Conservation (phyloP, 2,113 vertebrate species). For the Centrocercus urophasianus region DNA sequence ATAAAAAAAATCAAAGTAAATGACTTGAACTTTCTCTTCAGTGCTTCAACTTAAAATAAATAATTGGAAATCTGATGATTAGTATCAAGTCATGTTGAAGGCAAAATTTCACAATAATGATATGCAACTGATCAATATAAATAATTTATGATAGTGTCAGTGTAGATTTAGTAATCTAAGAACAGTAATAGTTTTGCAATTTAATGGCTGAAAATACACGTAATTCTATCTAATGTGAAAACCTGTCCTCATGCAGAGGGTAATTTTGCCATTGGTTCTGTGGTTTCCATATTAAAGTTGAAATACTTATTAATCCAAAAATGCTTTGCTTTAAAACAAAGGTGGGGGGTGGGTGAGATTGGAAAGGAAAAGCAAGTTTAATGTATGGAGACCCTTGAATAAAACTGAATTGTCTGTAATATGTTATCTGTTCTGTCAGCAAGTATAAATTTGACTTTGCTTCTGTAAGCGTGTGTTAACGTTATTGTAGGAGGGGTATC, state of each 20-base stretch:
- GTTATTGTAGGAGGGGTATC: neutral
- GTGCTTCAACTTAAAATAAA: constrained; percentile 5
- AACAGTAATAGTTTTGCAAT: neutral
- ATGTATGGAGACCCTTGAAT: neutral
- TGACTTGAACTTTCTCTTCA: neutral
- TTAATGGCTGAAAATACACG: neutral
- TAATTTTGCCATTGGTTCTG: neutral
- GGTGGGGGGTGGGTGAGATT: neutral
- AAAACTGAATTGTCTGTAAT: constrained; percentile 26
- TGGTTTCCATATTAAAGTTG: constrained; percentile 43
- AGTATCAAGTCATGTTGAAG: neutral
- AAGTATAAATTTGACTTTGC: constrained; percentile 33
- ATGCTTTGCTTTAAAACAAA: constrained; percentile 1
- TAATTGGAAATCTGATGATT: neutral
- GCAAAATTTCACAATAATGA: neutral
- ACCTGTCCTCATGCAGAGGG: neutral
- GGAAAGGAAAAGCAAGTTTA: neutral
- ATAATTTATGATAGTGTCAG: neutral
- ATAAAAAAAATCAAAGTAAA: constrained; percentile 32
- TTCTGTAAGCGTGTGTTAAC: constrained; percentile 10
- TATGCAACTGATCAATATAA: neutral
- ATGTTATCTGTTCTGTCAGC: constrained; percentile 50
- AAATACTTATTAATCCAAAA: constrained; percentile 34
- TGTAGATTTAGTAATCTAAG: neutral
- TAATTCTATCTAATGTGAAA: constrained; percentile 21